phyloP scores from a whole-genome alignment of 2,888 invertebrate genomes.

The Thereva unica region DNA sequence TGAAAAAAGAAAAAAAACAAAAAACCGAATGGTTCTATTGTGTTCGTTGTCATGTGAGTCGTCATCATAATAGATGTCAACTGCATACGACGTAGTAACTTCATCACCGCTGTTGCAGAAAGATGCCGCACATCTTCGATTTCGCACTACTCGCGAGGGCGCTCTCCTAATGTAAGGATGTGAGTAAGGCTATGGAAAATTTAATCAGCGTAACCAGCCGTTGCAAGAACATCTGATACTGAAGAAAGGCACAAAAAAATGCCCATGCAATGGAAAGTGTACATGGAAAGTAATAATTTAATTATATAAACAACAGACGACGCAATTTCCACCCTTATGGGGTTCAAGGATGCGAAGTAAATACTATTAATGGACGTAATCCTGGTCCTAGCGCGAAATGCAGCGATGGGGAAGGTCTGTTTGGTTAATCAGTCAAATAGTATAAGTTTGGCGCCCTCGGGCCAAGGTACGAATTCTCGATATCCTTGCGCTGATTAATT shows the following conservation, averaged over 20 bases:
- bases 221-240: background rate
- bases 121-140: conserved; percentile 7
- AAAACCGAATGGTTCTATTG: conserved; percentile 18
- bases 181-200: background rate
- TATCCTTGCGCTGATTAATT: conserved; percentile 30
- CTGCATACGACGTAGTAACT: conserved; percentile 21
- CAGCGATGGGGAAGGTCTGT: background rate
- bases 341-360: background rate
- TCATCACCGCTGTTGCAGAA: conserved; percentile 8
- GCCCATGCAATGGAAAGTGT: background rate
- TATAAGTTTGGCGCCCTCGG: background rate
- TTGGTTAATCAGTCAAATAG: conserved; percentile 17
- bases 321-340: background rate
- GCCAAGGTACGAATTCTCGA: background rate
- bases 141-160: background rate
- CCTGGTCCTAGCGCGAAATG: background rate
- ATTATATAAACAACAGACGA: background rate
- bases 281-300: background rate
- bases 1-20: conserved; percentile 1
- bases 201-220: background rate
- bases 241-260: background rate
- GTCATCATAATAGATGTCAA: conserved; percentile 36
- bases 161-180: background rate
- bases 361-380: background rate
- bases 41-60: conserved; percentile 24